Evolutionary conservation across 2,888 invertebrate genomes (phyloP).

Genomic region (Agrotis clavis): DNA sequence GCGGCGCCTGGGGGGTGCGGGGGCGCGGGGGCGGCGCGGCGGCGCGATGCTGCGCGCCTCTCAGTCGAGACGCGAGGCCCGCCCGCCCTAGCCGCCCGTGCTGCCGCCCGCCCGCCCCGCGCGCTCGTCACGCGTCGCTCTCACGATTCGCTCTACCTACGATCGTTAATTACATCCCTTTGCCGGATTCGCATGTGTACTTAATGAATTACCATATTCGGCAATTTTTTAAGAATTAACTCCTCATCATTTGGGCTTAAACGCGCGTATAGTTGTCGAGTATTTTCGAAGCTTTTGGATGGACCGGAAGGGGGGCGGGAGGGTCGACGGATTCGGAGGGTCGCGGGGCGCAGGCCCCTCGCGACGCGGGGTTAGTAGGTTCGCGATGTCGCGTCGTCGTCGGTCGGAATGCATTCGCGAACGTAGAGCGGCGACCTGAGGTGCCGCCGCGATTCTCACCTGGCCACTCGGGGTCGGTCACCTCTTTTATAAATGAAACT

Average conservation of each 20-base stretch:
- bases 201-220: constrained; percentile 65
- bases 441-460: constrained; percentile 88
- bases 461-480: constrained; percentile 82
- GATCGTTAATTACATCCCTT: constrained; percentile 77
- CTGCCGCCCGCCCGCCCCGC: constrained; percentile 86
- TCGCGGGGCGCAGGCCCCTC: constrained; percentile 89
- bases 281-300: constrained; percentile 90
- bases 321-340: constrained; percentile 87
- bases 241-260: constrained; percentile 75
- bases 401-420: constrained; percentile 91
- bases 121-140: constrained; percentile 80
- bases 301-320: constrained; percentile 86
- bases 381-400: constrained; percentile 90
- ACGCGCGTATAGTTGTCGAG: constrained; percentile 85
- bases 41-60: constrained; percentile 92
- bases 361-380: constrained; percentile 90
- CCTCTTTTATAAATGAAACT: constrained; percentile 77
- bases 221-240: constrained; percentile 72
- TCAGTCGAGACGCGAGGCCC: constrained; percentile 92
- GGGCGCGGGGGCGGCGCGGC: constrained; percentile 90
- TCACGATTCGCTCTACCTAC: constrained; percentile 75
- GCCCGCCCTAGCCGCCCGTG: constrained; percentile 91
- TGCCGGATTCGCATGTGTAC: constrained; percentile 69
- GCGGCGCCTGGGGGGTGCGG: constrained; percentile 71
- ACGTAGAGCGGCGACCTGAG: constrained; percentile 90